phyloP scores from a whole-genome alignment of 2,888 invertebrate genomes.

The Diloba caeruleocephala region DNA sequence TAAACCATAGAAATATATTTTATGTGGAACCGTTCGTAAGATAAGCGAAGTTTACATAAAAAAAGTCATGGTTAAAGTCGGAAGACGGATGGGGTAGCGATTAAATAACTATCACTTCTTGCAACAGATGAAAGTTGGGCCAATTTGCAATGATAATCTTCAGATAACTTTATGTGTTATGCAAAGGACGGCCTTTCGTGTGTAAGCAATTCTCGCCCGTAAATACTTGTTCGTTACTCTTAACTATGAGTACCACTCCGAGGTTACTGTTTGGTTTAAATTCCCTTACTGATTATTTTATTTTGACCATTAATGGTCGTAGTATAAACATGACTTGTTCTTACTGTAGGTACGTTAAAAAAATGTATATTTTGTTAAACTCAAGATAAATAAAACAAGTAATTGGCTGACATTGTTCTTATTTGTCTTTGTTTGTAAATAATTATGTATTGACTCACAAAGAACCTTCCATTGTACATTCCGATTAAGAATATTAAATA shows the following conservation, averaged over 20 bases:
- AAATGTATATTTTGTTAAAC: constrained; percentile 2
- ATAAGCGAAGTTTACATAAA: constrained; percentile 14
- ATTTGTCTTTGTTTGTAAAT: constrained; percentile 16
- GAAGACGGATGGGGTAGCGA: constrained; percentile 14
- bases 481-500: constrained; percentile 36
- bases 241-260: constrained; percentile 26
- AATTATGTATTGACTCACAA: constrained; percentile 17
- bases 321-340: constrained; percentile 8
- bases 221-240: constrained; percentile 23
- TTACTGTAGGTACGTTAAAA: background rate
- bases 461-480: constrained; percentile 13
- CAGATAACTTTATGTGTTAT: constrained; percentile 42
- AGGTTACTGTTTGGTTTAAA: constrained; percentile 19
- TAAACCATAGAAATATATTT: no score
- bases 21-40: background rate
- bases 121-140: constrained; percentile 25
- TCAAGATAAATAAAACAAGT: constrained; percentile 11
- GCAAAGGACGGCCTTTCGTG: constrained; percentile 19
- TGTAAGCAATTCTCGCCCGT: constrained; percentile 35
- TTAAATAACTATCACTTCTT: constrained; percentile 52
- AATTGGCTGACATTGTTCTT: constrained; percentile 14
- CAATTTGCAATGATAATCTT: constrained; percentile 51
- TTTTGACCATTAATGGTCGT: constrained; percentile 8
- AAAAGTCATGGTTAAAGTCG: constrained; percentile 10
- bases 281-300: constrained; percentile 23